Conservation (phyloP, 2,888 invertebrate species). For the Dynastes maya region DNA sequence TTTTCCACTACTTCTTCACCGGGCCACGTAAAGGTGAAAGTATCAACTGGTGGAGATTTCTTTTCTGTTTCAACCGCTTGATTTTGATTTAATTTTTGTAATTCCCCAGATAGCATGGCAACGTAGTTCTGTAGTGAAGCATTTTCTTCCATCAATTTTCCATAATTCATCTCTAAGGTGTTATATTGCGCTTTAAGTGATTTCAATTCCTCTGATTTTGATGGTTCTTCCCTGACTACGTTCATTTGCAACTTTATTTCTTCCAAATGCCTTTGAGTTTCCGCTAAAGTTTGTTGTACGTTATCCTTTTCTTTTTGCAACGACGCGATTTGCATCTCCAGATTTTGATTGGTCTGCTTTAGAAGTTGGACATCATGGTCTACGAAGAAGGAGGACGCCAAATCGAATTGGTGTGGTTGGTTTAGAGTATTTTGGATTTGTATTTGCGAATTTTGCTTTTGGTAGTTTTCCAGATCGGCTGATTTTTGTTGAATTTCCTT, state of each 20-base stretch:
- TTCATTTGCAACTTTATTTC: constrained; percentile 14
- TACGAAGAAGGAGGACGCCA: constrained; percentile 17
- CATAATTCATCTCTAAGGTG: constrained; percentile 31
- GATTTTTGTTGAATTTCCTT: constrained; percentile 29
- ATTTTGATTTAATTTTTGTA: background rate
- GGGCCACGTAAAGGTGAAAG: constrained; percentile 44
- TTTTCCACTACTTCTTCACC: constrained; percentile 24
- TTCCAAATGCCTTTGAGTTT: constrained; percentile 65
- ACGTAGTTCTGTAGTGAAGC: constrained; percentile 15
- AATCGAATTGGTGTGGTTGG: constrained; percentile 19
- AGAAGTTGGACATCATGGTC: constrained; percentile 18
- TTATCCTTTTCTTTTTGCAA: constrained; percentile 43
- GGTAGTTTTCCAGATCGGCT: constrained; percentile 11
- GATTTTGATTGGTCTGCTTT: constrained; percentile 30
- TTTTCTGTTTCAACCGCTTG: background rate
- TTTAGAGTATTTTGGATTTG: background rate
- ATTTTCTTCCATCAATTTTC: constrained; percentile 44
- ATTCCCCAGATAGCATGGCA: background rate
- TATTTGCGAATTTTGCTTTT: background rate
- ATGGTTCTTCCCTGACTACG: constrained; percentile 53
- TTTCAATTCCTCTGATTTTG: constrained; percentile 55
- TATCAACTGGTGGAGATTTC: background rate
- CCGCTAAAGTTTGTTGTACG: background rate
- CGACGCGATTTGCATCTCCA: constrained; percentile 17
- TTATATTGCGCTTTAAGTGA: constrained; percentile 34